phyloP scores from a whole-genome alignment of 2,113 vertebrate species.

The Emydocephalus ijimae region DNA sequence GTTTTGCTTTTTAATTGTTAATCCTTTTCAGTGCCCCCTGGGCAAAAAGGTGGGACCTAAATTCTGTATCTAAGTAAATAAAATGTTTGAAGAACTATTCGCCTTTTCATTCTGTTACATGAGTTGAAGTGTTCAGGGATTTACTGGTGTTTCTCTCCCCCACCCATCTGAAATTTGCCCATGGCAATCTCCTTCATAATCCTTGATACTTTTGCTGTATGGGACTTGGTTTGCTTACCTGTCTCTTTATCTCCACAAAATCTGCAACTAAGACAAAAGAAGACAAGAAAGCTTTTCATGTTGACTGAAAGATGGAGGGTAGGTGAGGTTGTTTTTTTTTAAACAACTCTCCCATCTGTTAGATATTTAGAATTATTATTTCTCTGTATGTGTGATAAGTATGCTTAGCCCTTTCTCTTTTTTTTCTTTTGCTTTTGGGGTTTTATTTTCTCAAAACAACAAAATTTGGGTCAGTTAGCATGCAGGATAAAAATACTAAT shows the following conservation, averaged over 20 bases:
- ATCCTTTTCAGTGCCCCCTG: not conserved
- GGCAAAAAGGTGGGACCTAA: not conserved
- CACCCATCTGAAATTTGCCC: not conserved
- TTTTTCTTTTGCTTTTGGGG: not conserved
- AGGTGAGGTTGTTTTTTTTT: not conserved
- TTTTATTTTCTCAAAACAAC: not conserved
- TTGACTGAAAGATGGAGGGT: not conserved
- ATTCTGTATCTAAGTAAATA: not conserved
- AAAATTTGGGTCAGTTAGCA: not conserved
- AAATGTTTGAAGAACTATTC: not conserved
- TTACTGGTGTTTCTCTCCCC: not conserved
- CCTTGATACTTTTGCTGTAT: not conserved
- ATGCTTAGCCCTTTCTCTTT: not conserved
- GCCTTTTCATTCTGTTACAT: too few relatives aligned
- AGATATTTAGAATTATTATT: not conserved
- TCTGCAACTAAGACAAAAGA: not conserved
- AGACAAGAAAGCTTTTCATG: not conserved
- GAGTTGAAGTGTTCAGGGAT: not conserved
- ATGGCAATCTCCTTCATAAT: not conserved
- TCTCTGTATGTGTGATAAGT: not conserved
- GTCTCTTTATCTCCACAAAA: not conserved
- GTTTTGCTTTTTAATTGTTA: not conserved
- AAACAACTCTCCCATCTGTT: not conserved
- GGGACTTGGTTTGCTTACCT: not conserved
- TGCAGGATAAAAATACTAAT: constrained; percentile 11